A percentile compares a stretch with the other conserved stretches of the same genome.
phyloP scores from a whole-genome alignment of 2,888 invertebrate species.

The Pyrgus malvae region DNA sequence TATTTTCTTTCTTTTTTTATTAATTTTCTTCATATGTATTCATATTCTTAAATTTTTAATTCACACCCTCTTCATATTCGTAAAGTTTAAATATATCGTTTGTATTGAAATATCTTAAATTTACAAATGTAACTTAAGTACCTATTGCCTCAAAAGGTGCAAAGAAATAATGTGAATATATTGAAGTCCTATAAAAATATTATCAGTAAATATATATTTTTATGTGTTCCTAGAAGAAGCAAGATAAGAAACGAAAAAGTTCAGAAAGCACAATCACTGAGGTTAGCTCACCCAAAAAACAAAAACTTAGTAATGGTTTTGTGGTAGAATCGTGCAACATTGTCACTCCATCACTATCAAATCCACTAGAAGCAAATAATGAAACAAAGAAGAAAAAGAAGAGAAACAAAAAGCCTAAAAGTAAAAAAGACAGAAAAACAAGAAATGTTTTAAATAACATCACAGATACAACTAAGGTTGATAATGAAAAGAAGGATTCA shows the following conservation, averaged over 20 bases:
- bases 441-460: background rate
- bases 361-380: constrained; percentile 37
- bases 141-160: too few species aligned
- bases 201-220: too few species aligned
- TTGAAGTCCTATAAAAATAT: too few species aligned
- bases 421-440: background rate
- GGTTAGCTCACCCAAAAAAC: constrained; percentile 50
- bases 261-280: constrained; percentile 39
- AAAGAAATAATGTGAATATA: too few species aligned
- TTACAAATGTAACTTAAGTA: too few species aligned
- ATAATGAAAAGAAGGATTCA: background rate
- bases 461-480: background rate
- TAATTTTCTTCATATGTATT: too few species aligned
- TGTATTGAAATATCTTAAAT: too few species aligned
- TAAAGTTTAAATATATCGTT: too few species aligned
- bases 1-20: background rate
- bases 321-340: constrained; percentile 56
- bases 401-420: constrained; percentile 3
- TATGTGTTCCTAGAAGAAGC: constrained; percentile 42
- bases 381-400: constrained; percentile 29
- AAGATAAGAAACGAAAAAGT: constrained; percentile 42
- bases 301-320: constrained; percentile 62
- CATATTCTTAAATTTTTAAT: too few species aligned
- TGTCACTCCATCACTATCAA: constrained; percentile 51
- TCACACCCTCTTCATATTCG: too few species aligned